Percentiles rank a stretch among this genome's conserved stretches.
Evolutionary conservation across 1,140 invertebrate genomes (phyloP).

Genomic region (Oryctes rhinoceros): DNA sequence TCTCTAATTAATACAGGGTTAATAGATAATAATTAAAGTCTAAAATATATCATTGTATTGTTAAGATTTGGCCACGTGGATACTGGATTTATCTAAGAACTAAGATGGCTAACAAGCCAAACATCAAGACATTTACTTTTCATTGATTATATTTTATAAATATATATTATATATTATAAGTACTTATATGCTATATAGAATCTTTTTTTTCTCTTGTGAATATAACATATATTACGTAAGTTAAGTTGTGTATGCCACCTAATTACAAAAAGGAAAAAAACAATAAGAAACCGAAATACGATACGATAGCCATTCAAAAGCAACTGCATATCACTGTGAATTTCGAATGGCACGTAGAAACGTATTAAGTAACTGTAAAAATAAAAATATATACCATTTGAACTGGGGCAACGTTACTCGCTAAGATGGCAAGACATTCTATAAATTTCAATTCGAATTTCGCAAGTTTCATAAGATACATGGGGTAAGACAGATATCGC

Average conservation of each 20-base stretch:
- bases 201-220: slow-evolving; percentile 9
- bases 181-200: slow-evolving; percentile 6
- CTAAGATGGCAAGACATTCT: slow-evolving; percentile 8
- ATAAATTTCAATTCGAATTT: background rate
- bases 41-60: slow-evolving; percentile 41
- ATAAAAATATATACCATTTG: too few species aligned
- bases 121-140: slow-evolving; percentile 58
- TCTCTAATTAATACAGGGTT: slow-evolving; percentile 23
- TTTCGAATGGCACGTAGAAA: too few species aligned
- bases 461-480: background rate
- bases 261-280: too few species aligned
- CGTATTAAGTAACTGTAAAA: too few species aligned
- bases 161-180: slow-evolving; percentile 42
- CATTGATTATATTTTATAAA: slow-evolving; percentile 50
- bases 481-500: too few species aligned
- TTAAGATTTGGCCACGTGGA: slow-evolving; percentile 58
- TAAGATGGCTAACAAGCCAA: slow-evolving; percentile 56
- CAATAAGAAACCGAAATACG: too few species aligned
- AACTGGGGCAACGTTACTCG: too few species aligned
- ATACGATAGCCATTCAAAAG: too few species aligned
- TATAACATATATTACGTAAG: background rate
- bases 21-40: slow-evolving; percentile 39
- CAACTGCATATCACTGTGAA: too few species aligned
- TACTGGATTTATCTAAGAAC: slow-evolving; percentile 50
- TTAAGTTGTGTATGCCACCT: background rate